Evolutionary conservation across 2,888 invertebrate genomes (phyloP), one percentile per base, ranked within the genome.

Genomic region (Electrophaes corylata): DNA sequence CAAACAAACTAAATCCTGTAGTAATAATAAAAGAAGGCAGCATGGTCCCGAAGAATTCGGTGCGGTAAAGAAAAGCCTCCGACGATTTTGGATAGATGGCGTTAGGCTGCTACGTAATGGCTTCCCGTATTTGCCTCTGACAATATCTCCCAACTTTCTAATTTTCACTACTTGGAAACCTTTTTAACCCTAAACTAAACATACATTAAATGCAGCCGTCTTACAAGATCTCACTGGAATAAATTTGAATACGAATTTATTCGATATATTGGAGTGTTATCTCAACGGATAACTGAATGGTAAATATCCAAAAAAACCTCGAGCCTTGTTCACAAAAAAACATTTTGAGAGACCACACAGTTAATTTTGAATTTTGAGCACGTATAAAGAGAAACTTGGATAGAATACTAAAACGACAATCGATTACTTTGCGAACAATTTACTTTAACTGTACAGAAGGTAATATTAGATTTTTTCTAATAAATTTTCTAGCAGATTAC

Each of bases 71-170:
- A 87, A 89, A 87, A 91, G 86, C 90, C 91, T 91, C 90, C 84
- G 80, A 84, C 86, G 86, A 83, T 86, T 84, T 87, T 65, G 83
- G 86, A 88, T 90, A 91, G 91, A 91, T 91, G 91, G 91, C 91
- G 91, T 86, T 91, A 86, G 82, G 81, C 77, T 81, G 70, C 79
- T 47, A 73, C 76, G 69, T 86, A 86, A 88, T 85, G 74, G 77
- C 76, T 75, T 78, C 79, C 79, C 69, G 71, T 69, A 65, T 66
- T 71, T 66, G 62, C 73, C 69, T 61, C 66, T 64, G 70, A 74
- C 72, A 69, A 69, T 59, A 59, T 41, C 59, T 50, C 41, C 51
- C 41, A 59, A 58, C 56, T 71, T 76, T 71, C 64, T 70, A 70
- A 76, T 73, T 75, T 69, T 63, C 47, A 52, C 23, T 45, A 56